Base-by-base conservation (phyloP, 2,113 vertebrate species). In the Urocolius indicus region DNA sequence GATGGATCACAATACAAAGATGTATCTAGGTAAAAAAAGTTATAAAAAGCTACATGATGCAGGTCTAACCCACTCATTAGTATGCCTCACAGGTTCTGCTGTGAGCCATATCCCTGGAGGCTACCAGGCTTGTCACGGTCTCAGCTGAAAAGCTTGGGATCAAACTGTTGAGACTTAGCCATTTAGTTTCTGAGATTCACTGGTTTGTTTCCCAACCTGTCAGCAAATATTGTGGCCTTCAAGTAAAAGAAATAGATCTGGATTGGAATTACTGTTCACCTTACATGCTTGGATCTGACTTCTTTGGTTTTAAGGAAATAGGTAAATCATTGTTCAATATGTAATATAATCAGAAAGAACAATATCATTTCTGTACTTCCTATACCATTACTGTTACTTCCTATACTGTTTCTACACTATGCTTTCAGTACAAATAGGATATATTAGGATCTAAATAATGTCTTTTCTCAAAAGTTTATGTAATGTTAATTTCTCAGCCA, bases 121-220 rank as follows among this genome's bases (percentile, higher is more conserved):
- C 67, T 91, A 36, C 59, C 49, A 4, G 36, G 36, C 45, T 93
- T 96, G 84, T 82, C 69, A 72, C 43, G 26, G 66, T 87, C 65
- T 93, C 66, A 68, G 38, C 52, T 84, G 89, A 93, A 96, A 96
- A 94, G 24, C 61, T 71, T n/a, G 76, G 76, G 68, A 81, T 96
- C 76, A 92, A 77, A 66, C 92, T 84, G 51, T 84, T 74, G 73
- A 78, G 87, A 71, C 22, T 84, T 89, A 71, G 55, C 36, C 65
- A 62, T 84, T 92, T 73, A 84, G 9, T 46, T 62, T 74, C 80
- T 81, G 63, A 93, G 59, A 71, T 91, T 29, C 81, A 26, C n/a
- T 45, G 68, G 15, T 89, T 91, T 95, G 63, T 87, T 91, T 87
- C 73, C 61, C 17, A 59, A 51, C 32, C 57, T 87, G 87, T 89